phyloP scores from a whole-genome alignment of 2,888 invertebrate species.

The Tiliacea citrago region DNA sequence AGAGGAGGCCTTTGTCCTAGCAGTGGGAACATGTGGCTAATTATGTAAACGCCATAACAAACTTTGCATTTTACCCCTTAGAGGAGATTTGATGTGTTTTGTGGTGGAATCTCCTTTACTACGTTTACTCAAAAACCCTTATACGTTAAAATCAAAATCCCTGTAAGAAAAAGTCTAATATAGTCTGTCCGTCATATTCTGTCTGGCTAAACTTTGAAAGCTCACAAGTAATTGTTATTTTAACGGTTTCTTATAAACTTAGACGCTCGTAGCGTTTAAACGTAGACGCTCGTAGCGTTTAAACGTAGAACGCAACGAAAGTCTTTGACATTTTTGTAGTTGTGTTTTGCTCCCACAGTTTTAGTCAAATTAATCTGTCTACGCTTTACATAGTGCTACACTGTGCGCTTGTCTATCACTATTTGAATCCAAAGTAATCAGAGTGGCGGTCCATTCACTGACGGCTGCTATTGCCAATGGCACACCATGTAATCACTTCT shows the following conservation, averaged over 20 bases:
- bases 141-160: background rate
- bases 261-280: too few relatives aligned
- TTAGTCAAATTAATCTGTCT: slow-evolving; percentile 31
- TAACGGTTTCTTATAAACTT: background rate
- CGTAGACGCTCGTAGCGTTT: slow-evolving; percentile 15
- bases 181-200: background rate
- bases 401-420: slow-evolving; percentile 73
- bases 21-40: too few relatives aligned
- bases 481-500: slow-evolving; percentile 66
- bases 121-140: background rate
- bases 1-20: too few relatives aligned
- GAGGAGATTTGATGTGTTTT: background rate
- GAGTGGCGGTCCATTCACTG: slow-evolving; percentile 73
- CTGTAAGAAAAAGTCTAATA: background rate
- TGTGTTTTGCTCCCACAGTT: background rate
- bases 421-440: slow-evolving; percentile 80
- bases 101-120: background rate
- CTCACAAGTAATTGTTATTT: background rate
- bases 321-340: slow-evolving; percentile 4
- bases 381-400: slow-evolving; percentile 53
- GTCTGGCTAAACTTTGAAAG: background rate
- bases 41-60: too few relatives aligned
- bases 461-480: slow-evolving; percentile 67
- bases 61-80: background rate
- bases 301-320: slow-evolving; percentile 12